A percentile compares a stretch with the other conserved stretches of the same genome.
phyloP scores from a whole-genome alignment of 2,113 vertebrate species.

The Parus major region DNA sequence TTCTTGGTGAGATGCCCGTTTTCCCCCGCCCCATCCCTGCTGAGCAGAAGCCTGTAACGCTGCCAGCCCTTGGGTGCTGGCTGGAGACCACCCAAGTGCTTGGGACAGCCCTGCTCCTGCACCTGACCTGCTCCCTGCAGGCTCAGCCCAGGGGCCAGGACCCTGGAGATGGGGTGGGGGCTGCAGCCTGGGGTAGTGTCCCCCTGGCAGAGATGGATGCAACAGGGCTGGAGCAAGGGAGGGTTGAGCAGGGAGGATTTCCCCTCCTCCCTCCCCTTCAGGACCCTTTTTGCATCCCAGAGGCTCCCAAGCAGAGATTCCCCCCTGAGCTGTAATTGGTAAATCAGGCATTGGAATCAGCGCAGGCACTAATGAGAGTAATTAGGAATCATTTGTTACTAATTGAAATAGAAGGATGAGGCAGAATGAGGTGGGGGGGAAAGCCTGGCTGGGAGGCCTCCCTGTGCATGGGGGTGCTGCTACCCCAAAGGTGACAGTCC shows the following conservation, averaged over 20 bases:
- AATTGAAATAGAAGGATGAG: slow-evolving; percentile 67
- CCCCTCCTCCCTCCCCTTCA: background rate
- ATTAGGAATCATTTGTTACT: slow-evolving; percentile 72
- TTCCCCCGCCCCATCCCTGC: background rate
- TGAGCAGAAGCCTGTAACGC: background rate
- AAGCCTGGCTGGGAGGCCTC: background rate
- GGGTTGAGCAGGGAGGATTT: background rate
- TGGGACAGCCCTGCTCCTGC: background rate
- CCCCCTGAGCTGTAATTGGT: slow-evolving; percentile 63
- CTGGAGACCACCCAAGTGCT: background rate
- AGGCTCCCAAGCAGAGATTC: slow-evolving; percentile 30
- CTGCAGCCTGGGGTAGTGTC: background rate
- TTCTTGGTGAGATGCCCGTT: background rate
- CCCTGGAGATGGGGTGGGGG: background rate
- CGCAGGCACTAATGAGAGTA: slow-evolving; percentile 65
- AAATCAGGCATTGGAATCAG: slow-evolving; percentile 71
- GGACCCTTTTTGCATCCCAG: slow-evolving; percentile 11
- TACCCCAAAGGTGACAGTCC: background rate
- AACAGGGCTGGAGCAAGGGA: background rate
- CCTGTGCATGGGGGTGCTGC: background rate
- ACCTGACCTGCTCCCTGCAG: background rate
- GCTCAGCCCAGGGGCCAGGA: background rate
- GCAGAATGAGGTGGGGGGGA: background rate
- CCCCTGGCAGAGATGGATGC: background rate
- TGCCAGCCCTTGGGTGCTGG: background rate